Evolutionary conservation across 2,888 invertebrate species (phyloP).

Genomic region (Coecobrya sp.): DNA sequence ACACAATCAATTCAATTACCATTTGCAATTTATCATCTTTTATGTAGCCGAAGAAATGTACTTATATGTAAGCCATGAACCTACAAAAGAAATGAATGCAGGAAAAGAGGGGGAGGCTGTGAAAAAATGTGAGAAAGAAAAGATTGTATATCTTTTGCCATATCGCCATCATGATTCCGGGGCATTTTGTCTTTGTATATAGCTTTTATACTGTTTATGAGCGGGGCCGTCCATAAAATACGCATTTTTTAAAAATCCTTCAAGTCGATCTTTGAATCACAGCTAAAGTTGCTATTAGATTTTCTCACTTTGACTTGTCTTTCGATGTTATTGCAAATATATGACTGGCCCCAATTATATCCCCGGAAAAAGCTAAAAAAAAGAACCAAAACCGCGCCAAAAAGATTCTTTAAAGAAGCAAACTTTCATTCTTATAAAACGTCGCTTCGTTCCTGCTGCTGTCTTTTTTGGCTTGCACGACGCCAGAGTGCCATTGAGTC

Average conservation of each 20-base stretch:
- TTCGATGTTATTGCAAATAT: not conserved
- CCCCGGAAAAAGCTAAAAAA: not conserved
- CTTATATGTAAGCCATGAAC: slow-evolving; percentile 3
- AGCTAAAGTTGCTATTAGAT: too few relatives aligned
- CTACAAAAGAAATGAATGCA: slow-evolving; percentile 1
- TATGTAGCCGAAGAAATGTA: slow-evolving; percentile 77
- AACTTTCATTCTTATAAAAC: slow-evolving; percentile 36
- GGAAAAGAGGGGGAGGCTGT: not conserved
- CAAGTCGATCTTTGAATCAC: not conserved
- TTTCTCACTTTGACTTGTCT: not conserved
- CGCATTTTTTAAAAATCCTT: too few relatives aligned
- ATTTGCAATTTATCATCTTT: slow-evolving; percentile 79
- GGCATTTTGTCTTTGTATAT: not conserved
- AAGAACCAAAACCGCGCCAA: slow-evolving; percentile 20
- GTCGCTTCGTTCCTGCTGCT: not conserved
- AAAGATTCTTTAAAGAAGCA: not conserved
- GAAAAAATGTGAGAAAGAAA: slow-evolving; percentile 10
- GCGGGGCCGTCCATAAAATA: not conserved
- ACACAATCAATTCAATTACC: slow-evolving; percentile 78
- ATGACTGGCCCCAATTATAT: not conserved
- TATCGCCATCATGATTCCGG: slow-evolving; percentile 34
- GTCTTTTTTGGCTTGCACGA: slow-evolving; percentile 29
- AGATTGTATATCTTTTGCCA: slow-evolving; percentile 42
- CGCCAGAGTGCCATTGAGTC: slow-evolving; percentile 46
- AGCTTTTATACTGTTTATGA: not conserved